Evolutionary conservation across 1,140 invertebrate species (phyloP), one percentile per base, ranked within the genome.

Genomic region (Drosophila neocordata): DNA sequence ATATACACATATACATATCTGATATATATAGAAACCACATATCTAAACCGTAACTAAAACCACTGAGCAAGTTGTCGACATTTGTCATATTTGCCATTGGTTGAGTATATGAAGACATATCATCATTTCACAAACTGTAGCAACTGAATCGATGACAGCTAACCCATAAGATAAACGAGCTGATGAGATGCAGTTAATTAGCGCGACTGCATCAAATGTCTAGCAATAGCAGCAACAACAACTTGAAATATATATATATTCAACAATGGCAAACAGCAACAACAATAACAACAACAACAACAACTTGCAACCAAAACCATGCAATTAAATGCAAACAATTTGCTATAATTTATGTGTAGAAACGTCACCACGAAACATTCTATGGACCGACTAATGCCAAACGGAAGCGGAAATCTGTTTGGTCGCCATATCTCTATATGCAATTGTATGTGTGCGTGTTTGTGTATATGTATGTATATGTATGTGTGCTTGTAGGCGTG

Each of bases 321-420:
- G 65, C 75, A 88, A 88, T 85, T 82, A 88, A 85, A 85, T 83
- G 74, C 83, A 87, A 87, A 89, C 79, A 87, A 88, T 88, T 87
- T 88, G 79, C 65, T 70, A 87, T 87, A 88, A 88, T 83, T 88
- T 88, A 83, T 87, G 82, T 76, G 79, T 52, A 22, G 65, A 48
- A 52, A 74, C 64, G 60, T 38, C 63, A 68, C 73, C 69, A 61
- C 65, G 64, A 85, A 68, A 65, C 67, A 57, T 69, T 80, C 65
- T 73, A 73, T 67, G 64, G 60, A 69, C 66, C 70, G 67, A 63
- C 65, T 88, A 87, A 88, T 89, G 72, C 72, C 83, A 56, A 87
- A 77, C 82, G 82, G 82, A 87, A 88, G 41, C 82, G 83, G 83
- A 87, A 87, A 87, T 88, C 65, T 83, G 72, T 79, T 78, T 69